Evolutionary conservation across 2,113 vertebrate species (phyloP).

Genomic region (Ailurus styani): DNA sequence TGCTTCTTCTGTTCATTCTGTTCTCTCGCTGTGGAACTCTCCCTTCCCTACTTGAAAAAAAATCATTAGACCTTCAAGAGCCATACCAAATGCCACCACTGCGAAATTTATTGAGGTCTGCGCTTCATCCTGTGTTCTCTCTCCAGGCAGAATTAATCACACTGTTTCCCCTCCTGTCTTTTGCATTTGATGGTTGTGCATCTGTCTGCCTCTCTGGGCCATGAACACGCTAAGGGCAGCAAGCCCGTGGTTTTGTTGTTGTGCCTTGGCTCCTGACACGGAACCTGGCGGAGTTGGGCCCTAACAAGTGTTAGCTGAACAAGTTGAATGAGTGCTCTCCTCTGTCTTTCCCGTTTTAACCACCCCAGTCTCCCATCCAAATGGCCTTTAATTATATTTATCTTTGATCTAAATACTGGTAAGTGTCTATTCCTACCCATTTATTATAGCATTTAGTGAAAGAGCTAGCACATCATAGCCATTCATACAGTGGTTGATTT

Average conservation of each 20-base stretch:
- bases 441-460: neutral
- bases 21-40: neutral
- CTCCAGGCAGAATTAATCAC: neutral
- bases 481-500: neutral
- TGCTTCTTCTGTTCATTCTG: neutral
- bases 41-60: neutral
- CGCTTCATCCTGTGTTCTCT: neutral
- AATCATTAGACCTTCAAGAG: neutral
- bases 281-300: neutral
- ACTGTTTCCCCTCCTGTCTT: neutral
- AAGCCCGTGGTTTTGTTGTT: neutral
- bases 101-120: neutral
- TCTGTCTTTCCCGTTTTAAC: neutral
- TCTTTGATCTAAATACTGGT: neutral
- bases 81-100: neutral
- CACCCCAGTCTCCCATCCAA: neutral
- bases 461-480: neutral
- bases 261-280: neutral
- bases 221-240: neutral
- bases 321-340: neutral
- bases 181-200: neutral
- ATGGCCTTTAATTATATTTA: neutral
- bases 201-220: neutral
- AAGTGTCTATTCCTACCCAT: neutral
- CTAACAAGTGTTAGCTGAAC: neutral